A percentile compares a stretch with the other conserved stretches of the same genome.
These are phyloP conservation scores for Trachythela sp. DNA, from an alignment of 64 coral and sea anemone species.

Conservation along the genomic window DNA sequence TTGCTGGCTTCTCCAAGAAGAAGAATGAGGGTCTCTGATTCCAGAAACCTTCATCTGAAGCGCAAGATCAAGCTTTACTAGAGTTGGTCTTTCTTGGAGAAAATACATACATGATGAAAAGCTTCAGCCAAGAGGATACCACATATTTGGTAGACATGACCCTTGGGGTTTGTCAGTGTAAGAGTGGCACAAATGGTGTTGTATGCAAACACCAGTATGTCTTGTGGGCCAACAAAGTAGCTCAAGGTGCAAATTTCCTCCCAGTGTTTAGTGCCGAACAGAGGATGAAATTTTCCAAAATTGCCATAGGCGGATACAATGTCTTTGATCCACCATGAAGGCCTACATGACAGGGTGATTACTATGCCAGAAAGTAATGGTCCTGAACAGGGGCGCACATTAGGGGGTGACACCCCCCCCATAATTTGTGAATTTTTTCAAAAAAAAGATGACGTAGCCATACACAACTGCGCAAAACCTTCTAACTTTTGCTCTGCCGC, in stretches of 20 bases:
- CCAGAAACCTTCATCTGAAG: neutral
- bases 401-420: no score
- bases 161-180: neutral
- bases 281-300: neutral
- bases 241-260: neutral
- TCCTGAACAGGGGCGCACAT: no score
- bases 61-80: neutral
- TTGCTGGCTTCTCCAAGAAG: slow-evolving; percentile 1
- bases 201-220: neutral
- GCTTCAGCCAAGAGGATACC: neutral
- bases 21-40: neutral
- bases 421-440: no score
- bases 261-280: neutral
- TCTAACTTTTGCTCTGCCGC: no score
- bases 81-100: neutral
- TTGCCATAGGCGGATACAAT: neutral
- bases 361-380: neutral
- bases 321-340: neutral
- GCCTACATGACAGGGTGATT: neutral
- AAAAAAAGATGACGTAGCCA: no score
- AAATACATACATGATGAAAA: neutral
- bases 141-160: no score
- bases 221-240: neutral
- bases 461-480: no score
- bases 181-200: neutral